Evolutionary conservation across 2,113 vertebrate genomes (phyloP).

Genomic region (Clarias magur): DNA sequence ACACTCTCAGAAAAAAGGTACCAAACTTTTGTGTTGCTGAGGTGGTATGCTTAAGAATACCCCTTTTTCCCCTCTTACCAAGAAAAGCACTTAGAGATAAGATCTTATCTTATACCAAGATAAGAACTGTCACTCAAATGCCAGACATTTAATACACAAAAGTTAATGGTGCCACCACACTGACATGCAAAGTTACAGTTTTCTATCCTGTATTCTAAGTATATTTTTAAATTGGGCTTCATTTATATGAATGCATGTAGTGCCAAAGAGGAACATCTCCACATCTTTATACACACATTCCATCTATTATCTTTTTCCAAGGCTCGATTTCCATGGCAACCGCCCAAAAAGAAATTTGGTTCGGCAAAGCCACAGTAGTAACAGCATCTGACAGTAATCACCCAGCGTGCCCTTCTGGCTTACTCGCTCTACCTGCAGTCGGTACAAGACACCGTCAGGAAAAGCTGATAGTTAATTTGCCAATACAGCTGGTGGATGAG

Average conservation of each 20-base stretch:
- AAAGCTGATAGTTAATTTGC: conserved; percentile 55
- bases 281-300: conserved; percentile 26
- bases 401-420: conserved; percentile 19
- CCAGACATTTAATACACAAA: background rate
- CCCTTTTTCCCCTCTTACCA: background rate
- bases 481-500: conserved; percentile 57
- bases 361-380: conserved; percentile 31
- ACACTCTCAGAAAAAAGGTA: background rate
- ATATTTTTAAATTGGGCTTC: background rate
- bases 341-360: conserved; percentile 42
- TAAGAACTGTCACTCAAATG: background rate
- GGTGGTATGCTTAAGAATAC: background rate
- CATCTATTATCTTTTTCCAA: conserved; percentile 46
- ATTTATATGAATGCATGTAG: background rate
- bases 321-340: conserved; percentile 51
- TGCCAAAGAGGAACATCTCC: conserved; percentile 8
- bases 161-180: background rate
- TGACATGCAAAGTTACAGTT: background rate
- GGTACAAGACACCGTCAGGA: conserved; percentile 36
- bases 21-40: background rate
- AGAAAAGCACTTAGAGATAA: background rate
- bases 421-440: conserved; percentile 43
- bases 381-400: conserved; percentile 32
- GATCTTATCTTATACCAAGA: background rate
- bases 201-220: background rate